Evolutionary conservation across 2,797 vertebrate genomes (phyloP).

Genomic region (Erithacus rubecula): DNA sequence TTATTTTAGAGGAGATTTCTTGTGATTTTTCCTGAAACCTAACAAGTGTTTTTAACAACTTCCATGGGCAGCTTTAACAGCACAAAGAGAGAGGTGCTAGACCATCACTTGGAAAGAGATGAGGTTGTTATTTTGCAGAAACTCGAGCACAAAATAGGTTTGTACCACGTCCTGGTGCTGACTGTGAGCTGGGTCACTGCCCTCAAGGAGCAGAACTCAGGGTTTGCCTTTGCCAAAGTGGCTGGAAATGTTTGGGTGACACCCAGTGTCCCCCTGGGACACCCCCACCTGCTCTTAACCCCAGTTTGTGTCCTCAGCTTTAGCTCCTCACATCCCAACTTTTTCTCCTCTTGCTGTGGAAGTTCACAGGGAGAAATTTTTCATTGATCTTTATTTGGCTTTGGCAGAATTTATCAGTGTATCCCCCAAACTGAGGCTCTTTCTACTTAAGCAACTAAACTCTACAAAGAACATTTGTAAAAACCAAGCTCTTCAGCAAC

Average conservation of each 20-base stretch:
- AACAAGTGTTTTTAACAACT: not conserved
- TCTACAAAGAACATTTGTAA: not conserved
- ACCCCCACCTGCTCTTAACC: not conserved
- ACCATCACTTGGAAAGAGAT: not conserved
- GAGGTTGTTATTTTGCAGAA: not conserved
- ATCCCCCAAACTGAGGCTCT: not conserved
- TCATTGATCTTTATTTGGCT: not conserved
- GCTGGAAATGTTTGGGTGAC: not conserved
- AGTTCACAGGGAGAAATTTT: not conserved
- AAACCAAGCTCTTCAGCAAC: not conserved
- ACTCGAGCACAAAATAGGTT: rapidly evolving
- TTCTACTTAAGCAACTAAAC: not conserved
- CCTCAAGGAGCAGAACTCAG: not conserved
- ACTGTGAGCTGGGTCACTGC: not conserved
- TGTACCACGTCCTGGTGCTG: rapidly evolving
- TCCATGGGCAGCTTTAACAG: not conserved
- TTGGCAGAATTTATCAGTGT: not conserved
- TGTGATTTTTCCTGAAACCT: not conserved
- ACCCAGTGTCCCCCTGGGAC: not conserved
- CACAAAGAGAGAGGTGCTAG: not conserved
- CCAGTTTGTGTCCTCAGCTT: not conserved
- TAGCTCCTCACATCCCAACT: not conserved
- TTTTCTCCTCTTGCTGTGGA: not conserved
- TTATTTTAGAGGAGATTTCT: not conserved
- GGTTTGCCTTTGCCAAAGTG: not conserved